Evolutionary conservation across 64 coral and sea anemone genomes (phyloP), one percentile per base, ranked within the genome.

Genomic region (Porites lutea): DNA sequence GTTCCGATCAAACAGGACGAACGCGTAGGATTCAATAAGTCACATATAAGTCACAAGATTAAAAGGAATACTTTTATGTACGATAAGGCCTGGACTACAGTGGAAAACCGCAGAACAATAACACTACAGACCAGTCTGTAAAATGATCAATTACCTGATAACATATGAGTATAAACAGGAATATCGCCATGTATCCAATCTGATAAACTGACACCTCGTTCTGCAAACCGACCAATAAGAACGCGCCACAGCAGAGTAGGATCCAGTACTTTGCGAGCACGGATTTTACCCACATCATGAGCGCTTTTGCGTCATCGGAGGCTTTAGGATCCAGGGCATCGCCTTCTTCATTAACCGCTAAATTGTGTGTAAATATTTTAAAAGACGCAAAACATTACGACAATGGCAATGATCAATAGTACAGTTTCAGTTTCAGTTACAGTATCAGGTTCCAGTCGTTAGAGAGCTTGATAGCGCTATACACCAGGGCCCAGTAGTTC

Each of bases 191-290:
- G 88, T 99, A 99, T 18, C 94, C 94, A 65, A 99, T 99, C 72
- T 99, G 97, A 59, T 99, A 99, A 23, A 99, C 88, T 19, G 97
- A 99, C 58, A 99, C 97, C 53, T 99, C 94, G 89, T 96, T 96
- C 66, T 99, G 97, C 18, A 99, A 86, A 89, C 94, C 95, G 74
- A 99, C 97, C 91, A 99, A 94, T 94, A 99, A 72, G 73, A 99
- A 99, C 68, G 97, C 97, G 51, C 97, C 97, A 91, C 97, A 99
- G 75, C 97, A 99, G 20, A 99, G 88, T 86, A 99, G 82, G 23
- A 99, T 99, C 97, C 97, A 99, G 91, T 99, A 99, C 79, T 99
- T 99, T 14, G 94, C 94, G 1, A 99, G 86, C 44, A 99, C 91
- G 63, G 94, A 83, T 75, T 99, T 99, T 9, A 96, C 90, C 94